Conservation (phyloP, 2,797 vertebrate species). For the Etheostoma nigrum region DNA sequence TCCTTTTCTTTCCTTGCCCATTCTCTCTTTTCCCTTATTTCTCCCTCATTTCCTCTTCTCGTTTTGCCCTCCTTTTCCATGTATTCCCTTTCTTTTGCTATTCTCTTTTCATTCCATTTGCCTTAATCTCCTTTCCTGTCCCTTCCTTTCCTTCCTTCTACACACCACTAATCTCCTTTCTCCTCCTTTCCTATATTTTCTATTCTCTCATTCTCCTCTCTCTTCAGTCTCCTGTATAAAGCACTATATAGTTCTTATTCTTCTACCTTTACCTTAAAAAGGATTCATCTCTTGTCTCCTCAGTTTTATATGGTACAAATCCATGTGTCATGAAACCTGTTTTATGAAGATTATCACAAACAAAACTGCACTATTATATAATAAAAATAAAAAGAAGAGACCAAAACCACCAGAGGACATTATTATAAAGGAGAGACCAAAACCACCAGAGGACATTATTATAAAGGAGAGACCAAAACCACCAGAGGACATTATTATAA, state of each 20-base stretch:
- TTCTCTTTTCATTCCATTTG: not conserved
- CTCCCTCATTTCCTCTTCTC: not conserved
- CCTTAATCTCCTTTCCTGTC: not conserved
- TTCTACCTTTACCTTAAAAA: constrained; percentile 4
- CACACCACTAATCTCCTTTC: rapidly evolving
- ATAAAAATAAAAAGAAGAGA: not conserved
- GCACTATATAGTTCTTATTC: not conserved
- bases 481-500: no score
- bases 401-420: not conserved
- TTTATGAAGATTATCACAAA: not conserved
- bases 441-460: no score
- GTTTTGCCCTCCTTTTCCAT: not conserved
- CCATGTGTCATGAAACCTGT: not conserved
- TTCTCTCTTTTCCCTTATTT: not conserved
- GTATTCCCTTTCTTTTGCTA: not conserved
- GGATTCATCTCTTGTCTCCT: not conserved
- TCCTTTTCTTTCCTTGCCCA: not conserved
- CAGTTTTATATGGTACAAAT: not conserved
- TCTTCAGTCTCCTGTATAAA: not conserved
- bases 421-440: not conserved
- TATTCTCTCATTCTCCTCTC: not conserved
- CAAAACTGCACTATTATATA: not conserved
- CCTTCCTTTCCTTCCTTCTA: no score
- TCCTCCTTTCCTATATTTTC: not conserved
- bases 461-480: no score